Base-by-base conservation (phyloP, 1,140 invertebrate species). In the Hypothenemus hampei region DNA sequence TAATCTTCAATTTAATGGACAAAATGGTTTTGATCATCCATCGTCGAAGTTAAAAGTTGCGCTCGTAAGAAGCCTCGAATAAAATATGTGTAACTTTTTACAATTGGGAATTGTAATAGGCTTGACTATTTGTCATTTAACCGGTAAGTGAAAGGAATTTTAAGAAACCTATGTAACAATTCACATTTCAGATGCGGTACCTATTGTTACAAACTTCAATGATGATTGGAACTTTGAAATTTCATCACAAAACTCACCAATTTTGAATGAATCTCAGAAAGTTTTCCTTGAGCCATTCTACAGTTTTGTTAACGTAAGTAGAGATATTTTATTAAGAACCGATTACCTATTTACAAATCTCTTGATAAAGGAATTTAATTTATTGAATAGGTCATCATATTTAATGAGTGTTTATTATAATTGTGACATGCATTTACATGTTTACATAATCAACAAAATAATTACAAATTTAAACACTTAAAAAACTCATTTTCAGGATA, bases 211-310 rank as follows among this genome's bases (percentile, higher is more conserved):
- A 16, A 56, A 59, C 33, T 68, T 68, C 53, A 35, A 62, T 22
- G 66, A 68, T 36, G 45, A 60, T 11, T 68, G 66, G 66, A 37
- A 66, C 36, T 66, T 63, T 33, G 41, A 63, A 47, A 39, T 61
- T 4, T 4, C 36, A 23, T 59, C 62, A 15, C 47, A 66, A 24
- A 40, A 57, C 50, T 24, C 45, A 16, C 64, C 65, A 43, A 13
- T 66, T 5, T 44, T 68, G 26, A 57, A 53, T 16, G 31, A 36
- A 16, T 41, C 45, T n/a, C 16, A 1, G 13, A 54, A 53, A 24
- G 58, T 63, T 41, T 44, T 50, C 11, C 40, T 66, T 36, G 57
- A 60, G 19, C 58, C 66, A 3, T 11, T 36, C 40, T 59, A 55
- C 18, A 21, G 39, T 54, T 53, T 48, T 49, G 39, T 39, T 43